Evolutionary conservation across 2,888 invertebrate species (phyloP).

Genomic region (Drosophila mimica): DNA sequence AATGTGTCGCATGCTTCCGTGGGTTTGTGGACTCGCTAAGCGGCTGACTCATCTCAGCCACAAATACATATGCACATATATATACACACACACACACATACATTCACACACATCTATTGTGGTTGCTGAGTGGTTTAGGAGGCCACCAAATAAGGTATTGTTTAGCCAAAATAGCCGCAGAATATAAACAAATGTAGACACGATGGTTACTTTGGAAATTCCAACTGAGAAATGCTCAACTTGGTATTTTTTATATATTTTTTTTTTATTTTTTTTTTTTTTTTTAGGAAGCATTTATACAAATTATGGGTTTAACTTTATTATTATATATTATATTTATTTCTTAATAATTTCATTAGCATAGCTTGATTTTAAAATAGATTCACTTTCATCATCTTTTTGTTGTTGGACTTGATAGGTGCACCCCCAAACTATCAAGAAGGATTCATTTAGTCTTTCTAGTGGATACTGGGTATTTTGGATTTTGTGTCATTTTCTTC

Average conservation of each 20-base stretch:
- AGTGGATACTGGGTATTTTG: not conserved
- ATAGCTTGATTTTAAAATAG: not conserved
- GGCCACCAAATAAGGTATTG: conserved; percentile 47
- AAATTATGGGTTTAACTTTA: not conserved
- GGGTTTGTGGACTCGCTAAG: conserved; percentile 37
- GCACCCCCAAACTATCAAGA: not conserved
- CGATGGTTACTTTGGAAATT: conserved; percentile 23
- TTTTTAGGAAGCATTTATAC: not conserved
- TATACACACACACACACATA: not conserved
- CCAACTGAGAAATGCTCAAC: not conserved
- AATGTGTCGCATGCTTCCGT: conserved; percentile 41
- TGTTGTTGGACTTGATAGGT: not conserved
- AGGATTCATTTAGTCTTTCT: not conserved
- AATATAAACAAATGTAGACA: conserved; percentile 21
- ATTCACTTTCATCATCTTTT: not conserved
- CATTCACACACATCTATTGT: not conserved
- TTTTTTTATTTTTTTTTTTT: too few species aligned
- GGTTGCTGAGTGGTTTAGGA: conserved; percentile 48
- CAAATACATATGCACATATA: not conserved
- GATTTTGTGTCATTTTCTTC: not conserved
- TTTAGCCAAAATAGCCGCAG: conserved; percentile 6
- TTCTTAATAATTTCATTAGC: not conserved
- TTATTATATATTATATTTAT: not conserved
- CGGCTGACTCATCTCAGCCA: conserved; percentile 41
- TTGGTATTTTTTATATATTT: too few species aligned